These are phyloP conservation scores for Vireo griseus DNA, from an alignment of 2,797 vertebrate genomes.

Conservation along the genomic window DNA sequence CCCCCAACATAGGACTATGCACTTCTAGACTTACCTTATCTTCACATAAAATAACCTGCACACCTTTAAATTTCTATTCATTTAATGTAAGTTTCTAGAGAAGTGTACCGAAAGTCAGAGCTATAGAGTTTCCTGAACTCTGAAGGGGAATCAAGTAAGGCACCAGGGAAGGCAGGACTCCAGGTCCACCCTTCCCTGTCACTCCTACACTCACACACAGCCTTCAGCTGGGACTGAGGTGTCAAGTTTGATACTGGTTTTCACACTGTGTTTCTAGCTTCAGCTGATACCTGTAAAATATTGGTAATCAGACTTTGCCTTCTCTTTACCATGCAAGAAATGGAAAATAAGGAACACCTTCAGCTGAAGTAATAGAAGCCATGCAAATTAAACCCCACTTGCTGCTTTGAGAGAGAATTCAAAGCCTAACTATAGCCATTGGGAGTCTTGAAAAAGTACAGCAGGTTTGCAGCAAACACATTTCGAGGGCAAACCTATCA, in stretches of 20 bases:
- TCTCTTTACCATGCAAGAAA: not conserved
- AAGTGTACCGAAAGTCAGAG: not conserved
- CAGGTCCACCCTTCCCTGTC: not conserved
- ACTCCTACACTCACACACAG: not conserved
- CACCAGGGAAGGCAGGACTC: not conserved
- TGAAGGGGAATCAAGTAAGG: not conserved
- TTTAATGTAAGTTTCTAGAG: not conserved
- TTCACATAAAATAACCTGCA: not conserved
- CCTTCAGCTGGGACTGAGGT: not conserved
- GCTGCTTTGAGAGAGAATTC: not conserved
- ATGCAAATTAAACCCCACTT: not conserved
- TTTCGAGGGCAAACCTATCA: not conserved
- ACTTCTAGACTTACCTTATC: not conserved
- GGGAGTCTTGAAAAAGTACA: not conserved
- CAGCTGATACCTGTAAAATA: not conserved
- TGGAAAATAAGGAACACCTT: not conserved
- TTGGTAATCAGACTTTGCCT: not conserved
- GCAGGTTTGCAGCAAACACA: not conserved
- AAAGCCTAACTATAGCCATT: not conserved
- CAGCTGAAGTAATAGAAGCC: not conserved
- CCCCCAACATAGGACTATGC: accelerated
- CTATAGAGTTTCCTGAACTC: not conserved
- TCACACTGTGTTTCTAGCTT: not conserved
- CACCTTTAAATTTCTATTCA: not conserved
- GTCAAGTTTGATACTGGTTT: not conserved